Percentiles rank a stretch among this genome's conserved stretches.
Evolutionary conservation across 2,888 invertebrate species (phyloP).

Genomic region (Phyllotreta cruciferae): DNA sequence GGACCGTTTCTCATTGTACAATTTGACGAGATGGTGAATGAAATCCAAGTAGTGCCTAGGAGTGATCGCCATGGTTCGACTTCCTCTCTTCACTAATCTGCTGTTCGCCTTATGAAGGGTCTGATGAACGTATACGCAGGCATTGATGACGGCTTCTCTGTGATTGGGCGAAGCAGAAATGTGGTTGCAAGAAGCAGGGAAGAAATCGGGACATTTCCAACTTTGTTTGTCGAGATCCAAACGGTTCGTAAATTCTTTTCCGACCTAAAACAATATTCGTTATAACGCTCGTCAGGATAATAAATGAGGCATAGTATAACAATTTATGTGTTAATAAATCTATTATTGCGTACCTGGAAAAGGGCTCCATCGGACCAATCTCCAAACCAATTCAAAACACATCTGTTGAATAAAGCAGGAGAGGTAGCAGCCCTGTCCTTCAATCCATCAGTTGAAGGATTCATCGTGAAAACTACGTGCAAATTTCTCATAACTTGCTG

Average conservation of each 20-base stretch:
- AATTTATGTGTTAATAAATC: slow-evolving; percentile 2
- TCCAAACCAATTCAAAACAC: slow-evolving; percentile 99
- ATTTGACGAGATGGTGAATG: slow-evolving; percentile 97
- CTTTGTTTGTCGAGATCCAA: slow-evolving; percentile 90
- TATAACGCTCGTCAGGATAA: no score
- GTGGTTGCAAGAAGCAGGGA: slow-evolving; percentile 86
- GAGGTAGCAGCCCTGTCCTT: slow-evolving; percentile 99
- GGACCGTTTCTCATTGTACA: slow-evolving; percentile 96
- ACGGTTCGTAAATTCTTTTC: slow-evolving; percentile 94
- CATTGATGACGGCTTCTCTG: slow-evolving; percentile 97
- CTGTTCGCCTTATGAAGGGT: slow-evolving; percentile 95
- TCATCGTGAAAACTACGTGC: slow-evolving; percentile 99
- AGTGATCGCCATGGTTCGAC: slow-evolving; percentile 96
- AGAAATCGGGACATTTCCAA: slow-evolving; percentile 88
- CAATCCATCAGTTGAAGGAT: slow-evolving; percentile 97
- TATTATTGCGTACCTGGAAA: slow-evolving; percentile 71
- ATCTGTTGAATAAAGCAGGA: slow-evolving; percentile 98
- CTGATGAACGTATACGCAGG: slow-evolving; percentile 97
- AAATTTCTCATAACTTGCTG: slow-evolving; percentile 98
- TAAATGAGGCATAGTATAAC: no score
- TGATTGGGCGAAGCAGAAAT: slow-evolving; percentile 79
- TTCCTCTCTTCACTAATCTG: slow-evolving; percentile 88
- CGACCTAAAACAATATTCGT: slow-evolving; percentile 67
- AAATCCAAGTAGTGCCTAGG: slow-evolving; percentile 98
- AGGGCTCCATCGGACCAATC: slow-evolving; percentile 98